Evolutionary conservation across 2,113 vertebrate species (phyloP).

Genomic region (Cynopterus brachyotis): DNA sequence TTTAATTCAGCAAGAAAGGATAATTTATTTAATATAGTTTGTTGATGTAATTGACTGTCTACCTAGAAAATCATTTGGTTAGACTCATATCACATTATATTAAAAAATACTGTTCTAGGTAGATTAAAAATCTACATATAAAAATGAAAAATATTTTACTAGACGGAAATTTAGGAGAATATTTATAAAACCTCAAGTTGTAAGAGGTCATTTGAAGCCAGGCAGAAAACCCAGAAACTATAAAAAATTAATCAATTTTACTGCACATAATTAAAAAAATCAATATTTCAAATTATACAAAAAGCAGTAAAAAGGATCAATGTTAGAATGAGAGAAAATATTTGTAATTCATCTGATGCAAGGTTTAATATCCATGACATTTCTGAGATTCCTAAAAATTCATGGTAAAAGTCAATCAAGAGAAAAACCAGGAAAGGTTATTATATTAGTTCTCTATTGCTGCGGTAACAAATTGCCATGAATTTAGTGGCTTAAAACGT

Average conservation of each 20-base stretch:
- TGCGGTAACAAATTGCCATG: neutral
- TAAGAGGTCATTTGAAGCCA: neutral
- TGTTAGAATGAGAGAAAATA: slow-evolving; percentile 2
- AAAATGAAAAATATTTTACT: neutral
- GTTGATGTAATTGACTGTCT: neutral
- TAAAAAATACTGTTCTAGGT: neutral
- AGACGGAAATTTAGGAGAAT: neutral
- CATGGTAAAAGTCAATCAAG: neutral
- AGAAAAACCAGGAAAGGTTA: neutral
- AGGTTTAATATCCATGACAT: neutral
- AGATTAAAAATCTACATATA: neutral
- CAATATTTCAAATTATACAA: neutral
- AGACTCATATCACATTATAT: neutral
- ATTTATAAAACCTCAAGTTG: neutral
- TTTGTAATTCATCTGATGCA: neutral
- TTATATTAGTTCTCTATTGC: neutral
- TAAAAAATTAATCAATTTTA: neutral
- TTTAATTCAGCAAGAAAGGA: slow-evolving; percentile 33
- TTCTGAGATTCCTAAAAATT: neutral
- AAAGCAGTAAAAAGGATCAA: neutral
- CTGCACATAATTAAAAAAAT: neutral
- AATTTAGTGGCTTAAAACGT: neutral
- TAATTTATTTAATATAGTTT: slow-evolving; percentile 34
- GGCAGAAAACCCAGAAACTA: neutral
- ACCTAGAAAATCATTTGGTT: neutral